phyloP scores from a whole-genome alignment of 2,888 invertebrate species.

The Ophioninae sp. region DNA sequence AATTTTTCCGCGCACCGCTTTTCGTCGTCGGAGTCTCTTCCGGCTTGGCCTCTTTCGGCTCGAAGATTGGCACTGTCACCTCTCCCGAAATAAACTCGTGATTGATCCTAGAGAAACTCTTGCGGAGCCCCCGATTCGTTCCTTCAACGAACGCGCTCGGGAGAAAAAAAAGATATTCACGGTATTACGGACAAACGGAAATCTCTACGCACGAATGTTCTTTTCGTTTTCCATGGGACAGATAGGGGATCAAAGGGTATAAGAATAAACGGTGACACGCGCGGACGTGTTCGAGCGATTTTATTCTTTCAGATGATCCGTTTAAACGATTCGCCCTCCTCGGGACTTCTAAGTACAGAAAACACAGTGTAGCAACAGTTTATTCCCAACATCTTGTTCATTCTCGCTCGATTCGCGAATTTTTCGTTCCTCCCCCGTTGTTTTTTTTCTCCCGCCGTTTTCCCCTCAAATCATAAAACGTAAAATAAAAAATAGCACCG shows the following conservation, averaged over 20 bases:
- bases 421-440: conserved; percentile 5
- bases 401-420: conserved; percentile 65
- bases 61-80: conserved; percentile 54
- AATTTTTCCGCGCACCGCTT: conserved; percentile 10
- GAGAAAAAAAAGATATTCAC: conserved; percentile 20
- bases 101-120: neutral
- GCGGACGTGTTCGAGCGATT: neutral
- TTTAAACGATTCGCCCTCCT: conserved; percentile 76
- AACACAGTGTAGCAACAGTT: conserved; percentile 76
- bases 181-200: neutral
- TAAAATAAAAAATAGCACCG: conserved; percentile 73
- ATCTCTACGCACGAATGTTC: conserved; percentile 4
- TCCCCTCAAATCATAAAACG: conserved; percentile 70
- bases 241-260: conserved; percentile 20
- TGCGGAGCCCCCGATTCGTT: conserved; percentile 8
- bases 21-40: conserved; percentile 30
- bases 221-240: conserved; percentile 11
- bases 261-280: conserved; percentile 2
- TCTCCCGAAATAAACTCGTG: conserved; percentile 50
- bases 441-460: neutral
- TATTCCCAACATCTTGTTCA: conserved; percentile 76
- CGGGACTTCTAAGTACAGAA: conserved; percentile 80
- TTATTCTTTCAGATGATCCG: conserved; percentile 72
- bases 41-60: conserved; percentile 31
- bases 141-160: conserved; percentile 13